Percentiles rank a stretch among this genome's conserved stretches.
Evolutionary conservation across 2,888 invertebrate genomes (phyloP).

Genomic region (Stomorhina lunata): DNA sequence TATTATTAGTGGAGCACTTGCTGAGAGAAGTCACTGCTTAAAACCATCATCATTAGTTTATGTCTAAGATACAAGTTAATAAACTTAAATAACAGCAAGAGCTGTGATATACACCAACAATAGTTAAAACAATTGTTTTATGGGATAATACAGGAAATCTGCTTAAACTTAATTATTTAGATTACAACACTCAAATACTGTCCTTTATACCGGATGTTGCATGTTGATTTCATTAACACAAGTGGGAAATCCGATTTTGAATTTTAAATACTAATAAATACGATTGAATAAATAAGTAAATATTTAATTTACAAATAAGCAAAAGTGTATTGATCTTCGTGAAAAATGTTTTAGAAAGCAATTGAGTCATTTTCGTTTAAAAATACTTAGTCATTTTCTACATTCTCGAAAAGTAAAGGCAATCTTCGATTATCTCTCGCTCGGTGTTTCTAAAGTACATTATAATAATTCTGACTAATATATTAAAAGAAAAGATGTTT

Average conservation of each 20-base stretch:
- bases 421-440: too few relatives aligned
- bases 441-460: too few relatives aligned
- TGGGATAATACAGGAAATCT: not conserved
- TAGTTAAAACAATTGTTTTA: not conserved
- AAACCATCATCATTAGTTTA: conserved; percentile 62
- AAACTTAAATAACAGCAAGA: conserved; percentile 51
- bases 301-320: too few relatives aligned
- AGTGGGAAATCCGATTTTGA: not conserved
- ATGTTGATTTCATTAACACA: conserved; percentile 12
- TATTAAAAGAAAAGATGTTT: too few relatives aligned
- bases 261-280: not conserved
- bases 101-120: not conserved
- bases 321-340: too few relatives aligned
- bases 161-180: conserved; percentile 23
- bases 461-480: too few relatives aligned
- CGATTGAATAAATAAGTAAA: too few relatives aligned
- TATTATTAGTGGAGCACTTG: not conserved
- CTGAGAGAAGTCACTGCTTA: conserved; percentile 36
- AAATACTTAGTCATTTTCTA: too few relatives aligned
- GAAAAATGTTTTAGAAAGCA: too few relatives aligned
- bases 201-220: not conserved
- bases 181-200: conserved; percentile 19
- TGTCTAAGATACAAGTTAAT: conserved; percentile 47
- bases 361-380: too few relatives aligned
- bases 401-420: too few relatives aligned